phyloP scores from a whole-genome alignment of 2,797 vertebrate species.

The Mus caroli region DNA sequence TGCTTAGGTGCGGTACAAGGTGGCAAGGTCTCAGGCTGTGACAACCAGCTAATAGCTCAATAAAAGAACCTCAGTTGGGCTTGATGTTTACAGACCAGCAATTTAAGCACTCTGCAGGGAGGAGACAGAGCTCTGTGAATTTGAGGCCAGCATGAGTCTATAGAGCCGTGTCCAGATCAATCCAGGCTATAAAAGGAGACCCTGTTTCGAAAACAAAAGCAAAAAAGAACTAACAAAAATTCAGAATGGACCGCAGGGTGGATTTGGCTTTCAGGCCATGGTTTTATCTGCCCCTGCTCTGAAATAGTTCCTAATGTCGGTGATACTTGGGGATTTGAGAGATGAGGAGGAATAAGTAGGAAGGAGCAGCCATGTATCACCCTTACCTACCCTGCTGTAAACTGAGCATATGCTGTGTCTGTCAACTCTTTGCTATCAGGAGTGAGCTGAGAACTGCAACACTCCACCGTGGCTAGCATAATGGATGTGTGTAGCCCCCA shows the following conservation, averaged over 20 bases:
- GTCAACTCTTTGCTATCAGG: not conserved
- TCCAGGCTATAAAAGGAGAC: not conserved
- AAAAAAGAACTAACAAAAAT: not conserved
- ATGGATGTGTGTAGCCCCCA: not conserved
- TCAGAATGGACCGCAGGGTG: not conserved
- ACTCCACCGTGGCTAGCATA: not conserved
- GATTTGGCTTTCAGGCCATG: not conserved
- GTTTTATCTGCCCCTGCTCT: not conserved
- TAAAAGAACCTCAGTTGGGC: not conserved
- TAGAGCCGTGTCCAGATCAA: not conserved
- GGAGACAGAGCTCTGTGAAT: not conserved
- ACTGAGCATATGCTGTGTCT: not conserved
- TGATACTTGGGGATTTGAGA: not conserved
- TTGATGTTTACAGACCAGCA: not conserved
- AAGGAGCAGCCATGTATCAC: not conserved
- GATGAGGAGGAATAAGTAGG: not conserved
- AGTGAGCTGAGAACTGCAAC: not conserved
- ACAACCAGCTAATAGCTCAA: not conserved
- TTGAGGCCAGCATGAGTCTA: not conserved
- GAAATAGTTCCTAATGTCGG: not conserved
- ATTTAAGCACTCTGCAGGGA: not conserved
- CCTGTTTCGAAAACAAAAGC: not conserved
- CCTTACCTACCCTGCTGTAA: not conserved
- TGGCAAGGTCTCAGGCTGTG: not conserved
- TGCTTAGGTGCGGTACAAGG: not conserved